phyloP scores from a whole-genome alignment of 2,113 vertebrate genomes.

The Tachycineta bicolor region DNA sequence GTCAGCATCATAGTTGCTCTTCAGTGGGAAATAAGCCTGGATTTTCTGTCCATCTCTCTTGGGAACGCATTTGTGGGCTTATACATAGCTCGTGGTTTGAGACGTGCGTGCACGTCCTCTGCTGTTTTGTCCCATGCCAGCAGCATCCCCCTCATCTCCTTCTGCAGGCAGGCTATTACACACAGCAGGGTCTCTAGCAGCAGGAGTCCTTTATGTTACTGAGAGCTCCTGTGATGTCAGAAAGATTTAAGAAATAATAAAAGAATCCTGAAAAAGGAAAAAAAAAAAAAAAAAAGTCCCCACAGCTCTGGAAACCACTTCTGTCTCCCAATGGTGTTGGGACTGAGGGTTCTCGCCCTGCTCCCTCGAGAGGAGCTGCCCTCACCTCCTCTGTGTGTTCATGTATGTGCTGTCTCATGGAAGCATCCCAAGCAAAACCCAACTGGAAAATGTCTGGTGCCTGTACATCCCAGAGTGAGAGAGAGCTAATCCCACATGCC shows the following conservation, averaged over 20 bases:
- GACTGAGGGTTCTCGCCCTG: rapidly evolving
- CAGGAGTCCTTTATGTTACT: background rate
- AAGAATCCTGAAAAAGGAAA: background rate
- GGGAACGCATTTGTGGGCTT: background rate
- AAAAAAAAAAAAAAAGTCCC: background rate
- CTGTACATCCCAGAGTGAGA: background rate
- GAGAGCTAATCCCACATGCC: background rate
- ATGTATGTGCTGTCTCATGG: background rate
- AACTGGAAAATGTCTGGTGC: background rate
- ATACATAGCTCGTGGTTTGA: background rate
- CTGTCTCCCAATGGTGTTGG: rapidly evolving
- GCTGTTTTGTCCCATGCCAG: background rate
- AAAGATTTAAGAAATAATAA: background rate
- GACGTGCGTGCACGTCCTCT: rapidly evolving
- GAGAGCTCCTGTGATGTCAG: background rate
- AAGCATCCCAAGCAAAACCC: background rate
- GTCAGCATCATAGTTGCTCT: rapidly evolving
- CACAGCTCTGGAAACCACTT: background rate
- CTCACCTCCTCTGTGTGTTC: background rate
- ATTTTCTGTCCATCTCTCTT: background rate
- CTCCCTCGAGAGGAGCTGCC: background rate
- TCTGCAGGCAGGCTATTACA: background rate
- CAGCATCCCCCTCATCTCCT: constrained; percentile 1
- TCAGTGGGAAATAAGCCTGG: background rate
- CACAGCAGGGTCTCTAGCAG: background rate